Evolutionary conservation across 2,888 invertebrate genomes (phyloP), one percentile per base, ranked within the genome.

Genomic region (Boloria selene): DNA sequence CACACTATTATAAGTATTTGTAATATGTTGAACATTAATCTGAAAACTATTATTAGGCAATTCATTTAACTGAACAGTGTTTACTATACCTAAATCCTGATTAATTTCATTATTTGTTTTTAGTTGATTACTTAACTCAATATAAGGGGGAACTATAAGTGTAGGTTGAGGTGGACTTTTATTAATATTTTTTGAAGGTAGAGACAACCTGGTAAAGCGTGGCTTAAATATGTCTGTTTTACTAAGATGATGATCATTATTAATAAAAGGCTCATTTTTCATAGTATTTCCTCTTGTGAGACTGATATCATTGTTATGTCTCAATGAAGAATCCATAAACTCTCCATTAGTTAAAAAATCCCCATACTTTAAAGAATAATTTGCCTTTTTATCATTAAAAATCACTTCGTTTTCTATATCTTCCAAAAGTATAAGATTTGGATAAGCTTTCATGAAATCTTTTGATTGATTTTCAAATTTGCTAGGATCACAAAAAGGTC

Each of bases 261-360:
- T 56, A 56, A 22, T 16, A 45, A 56, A n/a, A 14, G 14, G n/a
- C 13, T 67, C 47, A 7, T 49, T 69, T 54, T 49, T 60, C 10
- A 50, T 51, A 55, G 31, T 47, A 13, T 61, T 63, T 49, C 56
- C 61, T 47, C 55, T 69, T 17, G 45, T 61, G 0, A 65, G 59
- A 55, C 66, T 61, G 47, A 66, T 56, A 66, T 65, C 61, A 68
- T 70, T 60, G 70, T 70, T 44, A 72, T 70, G 67, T 73, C 70
- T 61, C 71, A 50, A 60, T 61, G 64, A 75, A 31, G 74, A 59
- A 18, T 77, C 83, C 70, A 77, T 76, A 54, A 79, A 65, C 47
- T 88, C 87, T 70, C 79, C 77, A 72, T 88, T 90, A 31, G 83
- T 85, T 72, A 91, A 77, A 74, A 88, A 92, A 74, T 92, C 86